Conservation (phyloP, 2,888 invertebrate genomes). For the Noctua janthina region DNA sequence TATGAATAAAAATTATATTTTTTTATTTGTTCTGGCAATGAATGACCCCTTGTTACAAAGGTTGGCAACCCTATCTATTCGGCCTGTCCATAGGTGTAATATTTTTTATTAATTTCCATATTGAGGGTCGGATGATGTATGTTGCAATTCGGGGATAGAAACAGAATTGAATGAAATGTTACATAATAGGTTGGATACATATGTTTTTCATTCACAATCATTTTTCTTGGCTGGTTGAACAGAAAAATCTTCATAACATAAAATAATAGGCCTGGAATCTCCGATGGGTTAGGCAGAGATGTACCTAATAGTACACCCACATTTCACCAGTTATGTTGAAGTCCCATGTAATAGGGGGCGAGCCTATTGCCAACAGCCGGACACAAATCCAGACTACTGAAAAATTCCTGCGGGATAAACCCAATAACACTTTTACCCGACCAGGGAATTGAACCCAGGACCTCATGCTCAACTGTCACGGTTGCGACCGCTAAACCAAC, state of each 20-base stretch:
- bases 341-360: no score
- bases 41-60: background rate
- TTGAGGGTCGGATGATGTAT: slow-evolving; percentile 60
- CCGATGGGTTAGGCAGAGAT: no score
- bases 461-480: no score
- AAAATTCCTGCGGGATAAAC: no score
- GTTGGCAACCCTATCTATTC: slow-evolving; percentile 47
- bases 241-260: background rate
- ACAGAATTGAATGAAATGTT: slow-evolving; percentile 30
- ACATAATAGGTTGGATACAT: slow-evolving; percentile 1
- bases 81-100: slow-evolving; percentile 56
- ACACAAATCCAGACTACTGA: no score
- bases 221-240: background rate
- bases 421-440: no score
- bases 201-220: background rate
- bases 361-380: no score
- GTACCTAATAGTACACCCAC: no score
- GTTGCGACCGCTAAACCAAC: no score
- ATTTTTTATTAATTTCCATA: slow-evolving; percentile 63
- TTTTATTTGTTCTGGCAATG: background rate
- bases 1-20: background rate
- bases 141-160: slow-evolving; percentile 49
- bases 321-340: no score
- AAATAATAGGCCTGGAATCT: no score
- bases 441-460: no score